phyloP scores from a whole-genome alignment of 2,797 vertebrate genomes.

The Schizopygopsis malacanthus region DNA sequence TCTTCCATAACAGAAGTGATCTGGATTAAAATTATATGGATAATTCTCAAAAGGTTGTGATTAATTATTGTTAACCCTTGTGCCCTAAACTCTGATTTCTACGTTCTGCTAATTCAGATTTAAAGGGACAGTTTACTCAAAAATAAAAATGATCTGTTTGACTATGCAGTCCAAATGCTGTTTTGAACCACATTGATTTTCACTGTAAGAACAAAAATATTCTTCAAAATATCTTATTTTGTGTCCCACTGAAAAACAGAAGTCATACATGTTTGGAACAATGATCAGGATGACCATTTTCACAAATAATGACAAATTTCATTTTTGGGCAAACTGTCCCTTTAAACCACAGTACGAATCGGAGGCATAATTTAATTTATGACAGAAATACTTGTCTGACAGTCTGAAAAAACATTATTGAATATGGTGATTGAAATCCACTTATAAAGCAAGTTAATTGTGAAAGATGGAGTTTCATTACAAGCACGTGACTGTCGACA shows the following conservation, averaged over 20 bases:
- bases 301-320: neutral
- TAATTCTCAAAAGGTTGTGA: neutral
- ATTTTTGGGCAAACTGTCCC: neutral
- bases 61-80: neutral
- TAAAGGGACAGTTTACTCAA: neutral
- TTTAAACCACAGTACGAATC: neutral
- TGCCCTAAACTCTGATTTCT: conserved; percentile 2
- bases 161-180: neutral
- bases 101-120: neutral
- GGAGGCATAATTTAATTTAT: neutral
- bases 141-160: neutral
- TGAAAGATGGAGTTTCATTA: neutral
- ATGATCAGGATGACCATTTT: neutral
- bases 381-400: neutral
- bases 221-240: neutral
- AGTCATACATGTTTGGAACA: neutral
- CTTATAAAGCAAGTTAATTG: neutral
- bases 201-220: neutral
- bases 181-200: neutral
- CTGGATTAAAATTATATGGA: neutral
- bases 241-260: neutral
- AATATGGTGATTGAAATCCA: neutral
- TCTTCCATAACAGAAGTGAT: conserved; percentile 18
- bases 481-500: neutral
- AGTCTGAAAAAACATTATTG: neutral